Base-by-base conservation (phyloP, 2,113 vertebrate genomes). In the Tachuris rubrigastra region DNA sequence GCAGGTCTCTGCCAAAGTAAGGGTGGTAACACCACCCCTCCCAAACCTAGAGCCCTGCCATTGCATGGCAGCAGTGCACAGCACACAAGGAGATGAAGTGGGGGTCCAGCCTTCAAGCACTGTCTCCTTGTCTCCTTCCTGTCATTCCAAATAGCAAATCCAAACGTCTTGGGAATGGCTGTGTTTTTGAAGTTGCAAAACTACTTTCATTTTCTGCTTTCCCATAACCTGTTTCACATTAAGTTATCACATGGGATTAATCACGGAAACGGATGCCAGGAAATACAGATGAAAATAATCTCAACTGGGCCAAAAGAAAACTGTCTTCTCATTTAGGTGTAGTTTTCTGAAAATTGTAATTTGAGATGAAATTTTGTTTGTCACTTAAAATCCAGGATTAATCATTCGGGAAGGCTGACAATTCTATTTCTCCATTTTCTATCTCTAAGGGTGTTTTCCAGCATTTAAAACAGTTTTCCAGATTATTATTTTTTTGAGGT, bases 261-360 rank as follows among this genome's bases (percentile, higher is more conserved):
- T 53, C 58, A 82, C 0, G 1, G n/a, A 35, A 77, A 89, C 62
- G 25, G 28, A 72, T 46, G 18, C 20, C n/a, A 14, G 41, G n/a
- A 28, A 68, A 25, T n/a, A 49, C 1, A 75, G 46, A 78, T 46
- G 62, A 82, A 94, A 86, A 66, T 18, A 52, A 80, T 35, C 21
- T 59, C 63, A 90, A 5, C 13, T 42, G 25, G 41, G 14, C 35
- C 20, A 69, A 14, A 30, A 35, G 53, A 91, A 90, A 87, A 4
- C 10, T 72, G 37, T 49, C 21, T 20, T 68, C 41, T 58, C 35
- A 27, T 74, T 85, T 56, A 60, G 44, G 46, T 5, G 0, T 30
- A 63, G 44, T 75, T 91, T 89, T 56, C 44, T 47, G 65, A 81
- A 89, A 92, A 79, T n/a, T n/a, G 47, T 20, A 39, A 24, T 67